phyloP scores from a whole-genome alignment of 1,140 invertebrate genomes.

The Eumeta japonica region DNA sequence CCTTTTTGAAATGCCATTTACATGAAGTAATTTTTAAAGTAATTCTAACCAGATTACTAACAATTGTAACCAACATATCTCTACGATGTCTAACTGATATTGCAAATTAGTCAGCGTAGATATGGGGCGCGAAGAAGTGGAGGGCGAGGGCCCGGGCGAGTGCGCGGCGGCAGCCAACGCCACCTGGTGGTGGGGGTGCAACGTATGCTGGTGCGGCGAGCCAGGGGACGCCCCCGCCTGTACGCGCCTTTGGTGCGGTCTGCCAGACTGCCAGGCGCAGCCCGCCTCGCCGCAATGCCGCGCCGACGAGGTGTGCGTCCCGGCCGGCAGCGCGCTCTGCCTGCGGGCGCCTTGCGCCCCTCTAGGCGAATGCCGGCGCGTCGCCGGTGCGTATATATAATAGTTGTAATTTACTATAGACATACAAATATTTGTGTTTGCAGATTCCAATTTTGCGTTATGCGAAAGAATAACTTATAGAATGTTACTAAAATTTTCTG shows the following conservation, averaged over 20 bases:
- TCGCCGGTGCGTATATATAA: no score
- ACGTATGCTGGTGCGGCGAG: conserved; percentile 80
- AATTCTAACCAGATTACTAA: no score
- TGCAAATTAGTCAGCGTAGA: conserved; percentile 17
- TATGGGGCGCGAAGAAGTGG: no score
- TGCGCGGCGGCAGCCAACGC: conserved; percentile 12
- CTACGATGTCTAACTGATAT: neutral
- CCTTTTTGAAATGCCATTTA: no score
- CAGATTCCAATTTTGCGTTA: no score
- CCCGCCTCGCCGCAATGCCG: conserved; percentile 55
- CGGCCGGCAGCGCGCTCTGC: conserved; percentile 72
- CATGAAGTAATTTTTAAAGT: no score
- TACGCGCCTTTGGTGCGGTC: conserved; percentile 82
- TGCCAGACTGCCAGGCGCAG: conserved; percentile 72
- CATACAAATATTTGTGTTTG: no score
- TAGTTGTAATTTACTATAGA: no score
- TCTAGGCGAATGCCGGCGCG: conserved; percentile 77
- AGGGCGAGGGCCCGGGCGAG: neutral
- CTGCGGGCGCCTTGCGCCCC: conserved; percentile 73
- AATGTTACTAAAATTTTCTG: no score
- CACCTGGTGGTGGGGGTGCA: conserved; percentile 60
- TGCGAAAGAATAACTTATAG: no score
- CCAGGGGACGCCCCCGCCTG: conserved; percentile 72
- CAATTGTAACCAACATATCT: no score
- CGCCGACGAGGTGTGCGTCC: conserved; percentile 72